Evolutionary conservation across 1,140 invertebrate genomes (phyloP).

Genomic region (Eupristina koningsbergeri): DNA sequence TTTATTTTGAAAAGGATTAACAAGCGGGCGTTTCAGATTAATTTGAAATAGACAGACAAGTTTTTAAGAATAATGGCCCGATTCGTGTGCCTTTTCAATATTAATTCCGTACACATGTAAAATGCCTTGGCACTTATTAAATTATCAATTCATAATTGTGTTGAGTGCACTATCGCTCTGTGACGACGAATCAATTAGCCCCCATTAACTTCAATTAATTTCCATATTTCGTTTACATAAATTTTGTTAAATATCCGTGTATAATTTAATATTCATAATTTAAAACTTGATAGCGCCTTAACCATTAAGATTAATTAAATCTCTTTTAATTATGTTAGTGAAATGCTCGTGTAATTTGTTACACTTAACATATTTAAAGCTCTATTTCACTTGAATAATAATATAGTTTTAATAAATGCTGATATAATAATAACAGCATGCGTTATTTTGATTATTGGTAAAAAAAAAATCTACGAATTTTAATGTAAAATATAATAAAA

Average conservation of each 20-base stretch:
- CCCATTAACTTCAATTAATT: neutral
- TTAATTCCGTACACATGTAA: neutral
- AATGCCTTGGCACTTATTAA: neutral
- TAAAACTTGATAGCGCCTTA: neutral
- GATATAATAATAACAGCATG: neutral
- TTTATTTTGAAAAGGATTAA: neutral
- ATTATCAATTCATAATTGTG: neutral
- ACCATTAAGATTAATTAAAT: neutral
- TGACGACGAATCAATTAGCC: neutral
- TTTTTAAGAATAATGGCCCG: neutral
- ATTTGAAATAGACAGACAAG: neutral
- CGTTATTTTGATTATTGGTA: neutral
- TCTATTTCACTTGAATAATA: neutral
- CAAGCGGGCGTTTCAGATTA: neutral
- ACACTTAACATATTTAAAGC: neutral
- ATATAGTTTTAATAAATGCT: neutral
- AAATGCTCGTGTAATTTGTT: neutral
- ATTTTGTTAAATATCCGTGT: neutral
- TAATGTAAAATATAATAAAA: too few species aligned
- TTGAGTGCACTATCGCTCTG: neutral
- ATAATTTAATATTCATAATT: neutral
- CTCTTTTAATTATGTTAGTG: neutral
- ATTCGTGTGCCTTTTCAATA: neutral
- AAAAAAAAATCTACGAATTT: too few species aligned
- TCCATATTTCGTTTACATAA: neutral